Conservation (phyloP, 2,797 vertebrate genomes). For the Hippoglossus hippoglossus region DNA sequence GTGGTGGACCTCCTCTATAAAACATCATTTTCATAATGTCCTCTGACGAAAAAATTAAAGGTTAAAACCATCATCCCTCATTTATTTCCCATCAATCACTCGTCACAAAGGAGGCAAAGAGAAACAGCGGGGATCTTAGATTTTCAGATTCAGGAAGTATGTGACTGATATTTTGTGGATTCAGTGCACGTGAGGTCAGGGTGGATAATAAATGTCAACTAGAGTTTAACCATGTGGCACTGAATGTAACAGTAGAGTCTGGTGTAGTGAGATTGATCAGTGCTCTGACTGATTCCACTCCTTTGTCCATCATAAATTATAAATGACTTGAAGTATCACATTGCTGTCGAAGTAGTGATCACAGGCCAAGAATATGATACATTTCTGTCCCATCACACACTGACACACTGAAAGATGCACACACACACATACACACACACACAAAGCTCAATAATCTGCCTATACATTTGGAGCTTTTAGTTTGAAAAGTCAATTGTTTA, state of each 20-base stretch:
- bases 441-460: conserved; percentile 3
- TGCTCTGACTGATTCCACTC: conserved; percentile 61
- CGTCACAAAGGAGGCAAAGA: background rate
- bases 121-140: background rate
- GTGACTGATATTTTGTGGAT: conserved; percentile 9
- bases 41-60: conserved; percentile 25
- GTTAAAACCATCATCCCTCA: conserved; percentile 19
- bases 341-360: conserved; percentile 63
- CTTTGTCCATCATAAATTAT: conserved; percentile 61
- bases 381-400: conserved; percentile 51
- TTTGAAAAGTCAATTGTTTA: conserved; percentile 31
- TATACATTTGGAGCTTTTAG: conserved; percentile 35
- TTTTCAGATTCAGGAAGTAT: conserved; percentile 20
- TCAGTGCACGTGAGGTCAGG: conserved; percentile 13
- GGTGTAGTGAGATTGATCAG: conserved; percentile 61
- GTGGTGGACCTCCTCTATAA: conserved; percentile 9
- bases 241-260: conserved; percentile 36
- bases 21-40: conserved; percentile 32
- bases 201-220: conserved; percentile 38
- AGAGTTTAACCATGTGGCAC: conserved; percentile 44
- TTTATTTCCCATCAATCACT: conserved; percentile 8
- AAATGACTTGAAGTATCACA: conserved; percentile 69
- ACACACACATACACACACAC: background rate
- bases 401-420: conserved; percentile 25
- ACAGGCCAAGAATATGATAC: conserved; percentile 56